A percentile compares a stretch with the other conserved stretches of the same genome.
Conservation (phyloP, 2,797 vertebrate species). For the Diglossa cyanea region DNA sequence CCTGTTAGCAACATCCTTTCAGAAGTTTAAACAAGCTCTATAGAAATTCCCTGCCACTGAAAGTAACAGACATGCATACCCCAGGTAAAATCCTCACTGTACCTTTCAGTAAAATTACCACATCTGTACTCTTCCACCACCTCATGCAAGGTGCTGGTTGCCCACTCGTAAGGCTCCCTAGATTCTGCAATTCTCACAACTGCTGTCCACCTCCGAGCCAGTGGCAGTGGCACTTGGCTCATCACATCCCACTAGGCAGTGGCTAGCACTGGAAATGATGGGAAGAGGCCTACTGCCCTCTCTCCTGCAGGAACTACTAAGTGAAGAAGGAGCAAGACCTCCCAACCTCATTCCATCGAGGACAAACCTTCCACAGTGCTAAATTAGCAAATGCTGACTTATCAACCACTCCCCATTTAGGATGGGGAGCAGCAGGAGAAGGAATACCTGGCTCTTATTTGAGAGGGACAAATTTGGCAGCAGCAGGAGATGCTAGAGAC, state of each 20-base stretch:
- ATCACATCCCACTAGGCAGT: neutral
- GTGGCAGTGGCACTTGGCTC: fast-evolving
- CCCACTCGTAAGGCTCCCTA: fast-evolving
- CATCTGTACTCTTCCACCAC: neutral
- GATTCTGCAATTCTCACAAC: fast-evolving
- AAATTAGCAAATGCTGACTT: neutral
- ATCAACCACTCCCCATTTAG: neutral
- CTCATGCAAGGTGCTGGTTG: neutral
- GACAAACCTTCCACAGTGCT: neutral
- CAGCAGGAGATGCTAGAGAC: neutral
- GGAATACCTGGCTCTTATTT: neutral
- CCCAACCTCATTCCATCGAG: neutral
- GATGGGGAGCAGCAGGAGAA: neutral
- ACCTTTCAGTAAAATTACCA: neutral
- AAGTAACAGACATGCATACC: neutral
- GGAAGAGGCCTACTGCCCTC: neutral
- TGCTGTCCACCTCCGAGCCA: neutral
- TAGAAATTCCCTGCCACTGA: neutral
- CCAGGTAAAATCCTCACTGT: neutral
- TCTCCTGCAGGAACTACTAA: neutral
- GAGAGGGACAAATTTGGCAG: neutral
- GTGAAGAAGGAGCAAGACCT: neutral
- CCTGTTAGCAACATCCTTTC: neutral
- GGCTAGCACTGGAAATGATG: neutral
- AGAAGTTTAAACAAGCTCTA: neutral